Percentiles rank a stretch among this genome's conserved stretches.
phyloP scores from a whole-genome alignment of 2,888 invertebrate species.

The Macrophya alboannulata region DNA sequence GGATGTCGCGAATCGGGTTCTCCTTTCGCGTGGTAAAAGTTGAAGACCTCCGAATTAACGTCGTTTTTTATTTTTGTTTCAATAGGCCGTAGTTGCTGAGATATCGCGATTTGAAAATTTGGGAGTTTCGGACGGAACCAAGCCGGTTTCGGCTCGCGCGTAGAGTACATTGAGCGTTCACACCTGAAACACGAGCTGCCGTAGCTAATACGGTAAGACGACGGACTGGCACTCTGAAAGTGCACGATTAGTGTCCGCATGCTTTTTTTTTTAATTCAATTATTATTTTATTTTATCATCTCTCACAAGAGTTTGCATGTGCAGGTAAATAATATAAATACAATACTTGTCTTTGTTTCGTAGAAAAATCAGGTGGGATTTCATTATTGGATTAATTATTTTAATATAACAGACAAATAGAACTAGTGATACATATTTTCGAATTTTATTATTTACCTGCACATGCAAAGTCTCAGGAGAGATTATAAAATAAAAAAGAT shows the following conservation, averaged over 20 bases:
- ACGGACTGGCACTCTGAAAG: constrained; percentile 30
- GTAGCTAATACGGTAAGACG: constrained; percentile 26
- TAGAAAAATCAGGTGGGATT: no score
- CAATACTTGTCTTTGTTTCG: no score
- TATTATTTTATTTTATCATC: background rate
- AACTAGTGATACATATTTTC: no score
- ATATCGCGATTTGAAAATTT: constrained; percentile 45
- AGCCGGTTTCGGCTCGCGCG: constrained; percentile 23
- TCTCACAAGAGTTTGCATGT: no score
- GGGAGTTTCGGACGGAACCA: constrained; percentile 10
- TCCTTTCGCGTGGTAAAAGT: constrained; percentile 30
- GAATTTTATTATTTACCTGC: no score
- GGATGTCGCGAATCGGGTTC: constrained; percentile 38
- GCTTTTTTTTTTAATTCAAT: no score
- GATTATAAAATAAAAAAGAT: no score
- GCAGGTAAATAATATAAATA: no score
- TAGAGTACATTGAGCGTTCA: constrained; percentile 20
- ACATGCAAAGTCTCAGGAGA: no score
- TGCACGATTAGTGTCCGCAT: constrained; percentile 14
- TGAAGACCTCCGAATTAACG: constrained; percentile 24
- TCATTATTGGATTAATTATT: no score
- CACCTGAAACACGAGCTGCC: background rate
- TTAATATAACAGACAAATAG: no score
- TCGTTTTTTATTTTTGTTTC: constrained; percentile 13
- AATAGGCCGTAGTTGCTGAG: constrained; percentile 36